These are phyloP conservation scores for Ceramica pisi DNA, from an alignment of 2,888 invertebrate genomes.

Conservation along the genomic window DNA sequence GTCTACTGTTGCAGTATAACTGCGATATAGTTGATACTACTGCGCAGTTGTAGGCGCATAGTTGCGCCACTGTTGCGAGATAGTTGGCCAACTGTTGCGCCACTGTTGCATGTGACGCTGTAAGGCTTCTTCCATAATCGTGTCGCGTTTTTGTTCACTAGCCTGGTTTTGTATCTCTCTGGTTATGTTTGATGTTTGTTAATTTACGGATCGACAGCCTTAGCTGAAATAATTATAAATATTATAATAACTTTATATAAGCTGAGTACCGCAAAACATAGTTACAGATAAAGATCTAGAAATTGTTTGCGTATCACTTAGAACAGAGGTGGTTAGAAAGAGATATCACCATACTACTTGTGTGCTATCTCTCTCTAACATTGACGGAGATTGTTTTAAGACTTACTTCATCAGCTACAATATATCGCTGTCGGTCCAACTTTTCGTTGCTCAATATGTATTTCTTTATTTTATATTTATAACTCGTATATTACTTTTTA, in stretches of 20 bases:
- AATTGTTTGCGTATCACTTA: neutral
- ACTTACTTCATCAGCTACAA: neutral
- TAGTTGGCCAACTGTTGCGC: slow-evolving; percentile 31
- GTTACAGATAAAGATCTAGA: neutral
- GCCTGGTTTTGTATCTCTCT: slow-evolving; percentile 45
- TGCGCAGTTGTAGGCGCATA: neutral
- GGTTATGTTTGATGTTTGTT: slow-evolving; percentile 62
- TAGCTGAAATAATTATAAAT: neutral
- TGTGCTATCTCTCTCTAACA: slow-evolving; percentile 20
- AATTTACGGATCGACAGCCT: slow-evolving; percentile 40
- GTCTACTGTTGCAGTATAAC: neutral
- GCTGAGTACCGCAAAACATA: neutral
- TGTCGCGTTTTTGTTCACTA: slow-evolving; percentile 48
- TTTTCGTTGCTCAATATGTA: slow-evolving; percentile 68
- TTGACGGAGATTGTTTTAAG: neutral
- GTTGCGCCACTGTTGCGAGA: slow-evolving; percentile 19
- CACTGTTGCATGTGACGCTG: slow-evolving; percentile 42
- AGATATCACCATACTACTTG: neutral
- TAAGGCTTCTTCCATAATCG: slow-evolving; percentile 56
- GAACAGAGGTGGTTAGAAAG: neutral
- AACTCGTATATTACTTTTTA: slow-evolving; percentile 45
- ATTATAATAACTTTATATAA: neutral
- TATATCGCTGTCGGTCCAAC: slow-evolving; percentile 40
- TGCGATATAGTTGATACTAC: neutral
- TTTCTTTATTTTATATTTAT: slow-evolving; percentile 50